Evolutionary conservation across 2,113 vertebrate genomes (phyloP).

Genomic region (Ammodramus savannarum): DNA sequence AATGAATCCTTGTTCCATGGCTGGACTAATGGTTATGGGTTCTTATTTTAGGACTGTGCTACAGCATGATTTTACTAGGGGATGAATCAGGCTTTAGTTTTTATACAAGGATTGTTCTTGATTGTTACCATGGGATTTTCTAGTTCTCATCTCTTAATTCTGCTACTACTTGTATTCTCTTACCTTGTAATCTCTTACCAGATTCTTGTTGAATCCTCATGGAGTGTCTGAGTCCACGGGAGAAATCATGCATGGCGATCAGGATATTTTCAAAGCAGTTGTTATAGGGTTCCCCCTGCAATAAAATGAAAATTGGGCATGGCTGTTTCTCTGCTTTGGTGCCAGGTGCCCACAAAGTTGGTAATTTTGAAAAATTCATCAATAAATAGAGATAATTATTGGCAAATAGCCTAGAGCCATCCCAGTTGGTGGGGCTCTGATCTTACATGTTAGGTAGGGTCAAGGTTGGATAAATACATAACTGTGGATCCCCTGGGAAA

Average conservation of each 20-base stretch:
- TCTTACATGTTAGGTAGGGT: neutral
- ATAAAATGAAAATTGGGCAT: neutral
- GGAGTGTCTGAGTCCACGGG: neutral
- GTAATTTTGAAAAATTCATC: neutral
- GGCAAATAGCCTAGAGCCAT: neutral
- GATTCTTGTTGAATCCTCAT: neutral
- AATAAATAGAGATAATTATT: neutral
- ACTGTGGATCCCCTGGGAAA: neutral
- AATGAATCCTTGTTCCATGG: neutral
- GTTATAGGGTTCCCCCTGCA: rapidly evolving
- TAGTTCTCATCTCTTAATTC: neutral
- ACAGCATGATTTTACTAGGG: neutral
- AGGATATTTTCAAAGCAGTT: neutral
- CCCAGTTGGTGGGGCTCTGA: neutral
- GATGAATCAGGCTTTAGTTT: neutral
- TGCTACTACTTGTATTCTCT: neutral
- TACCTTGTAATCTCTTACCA: neutral
- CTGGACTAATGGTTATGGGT: rapidly evolving
- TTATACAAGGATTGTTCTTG: neutral
- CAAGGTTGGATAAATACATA: neutral
- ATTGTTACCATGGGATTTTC: neutral
- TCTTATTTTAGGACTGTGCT: neutral
- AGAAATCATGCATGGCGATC: neutral
- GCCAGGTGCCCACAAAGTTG: neutral
- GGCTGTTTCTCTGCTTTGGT: neutral